A percentile compares a stretch with the other conserved stretches of the same genome.
phyloP scores from a whole-genome alignment of 92 coral and sea anemone species.

The Phenganax stokvisi region DNA sequence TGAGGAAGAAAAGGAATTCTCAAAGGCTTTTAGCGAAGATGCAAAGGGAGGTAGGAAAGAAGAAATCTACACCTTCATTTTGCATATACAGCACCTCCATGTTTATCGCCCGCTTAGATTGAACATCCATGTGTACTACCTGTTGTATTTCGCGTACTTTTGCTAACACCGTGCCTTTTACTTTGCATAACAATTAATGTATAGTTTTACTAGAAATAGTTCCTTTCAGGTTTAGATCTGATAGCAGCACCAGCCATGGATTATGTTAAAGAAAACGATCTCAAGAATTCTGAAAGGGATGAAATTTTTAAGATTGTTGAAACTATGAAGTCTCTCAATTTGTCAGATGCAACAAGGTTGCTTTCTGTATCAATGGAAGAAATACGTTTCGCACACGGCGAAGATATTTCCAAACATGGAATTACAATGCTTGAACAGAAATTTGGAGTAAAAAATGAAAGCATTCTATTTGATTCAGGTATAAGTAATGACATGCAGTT shows the following conservation, averaged over 20 bases:
- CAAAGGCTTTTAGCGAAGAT: background rate
- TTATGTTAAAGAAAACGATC: constrained; percentile 11
- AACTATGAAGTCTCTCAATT: constrained; percentile 1
- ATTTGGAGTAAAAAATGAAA: constrained; percentile 3
- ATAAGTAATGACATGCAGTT: background rate
- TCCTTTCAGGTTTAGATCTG: background rate
- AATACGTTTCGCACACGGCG: background rate
- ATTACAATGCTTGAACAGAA: constrained; percentile 8
- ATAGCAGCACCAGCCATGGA: background rate
- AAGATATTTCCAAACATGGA: constrained; percentile 6
- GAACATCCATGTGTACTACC: too few species aligned
- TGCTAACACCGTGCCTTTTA: too few species aligned
- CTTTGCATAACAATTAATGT: too few species aligned
- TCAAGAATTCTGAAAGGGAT: background rate
- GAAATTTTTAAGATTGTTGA: constrained; percentile 1
- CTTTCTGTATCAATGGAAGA: background rate
- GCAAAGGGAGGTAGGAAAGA: constrained; percentile 16
- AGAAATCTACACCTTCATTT: background rate
- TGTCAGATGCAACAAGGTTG: background rate
- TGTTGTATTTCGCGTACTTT: too few species aligned
- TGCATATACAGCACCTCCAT: background rate
- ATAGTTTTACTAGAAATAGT: background rate
- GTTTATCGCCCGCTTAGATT: too few species aligned
- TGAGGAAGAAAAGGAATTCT: constrained; percentile 7
- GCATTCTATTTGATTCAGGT: background rate